Base-by-base conservation (phyloP, 2,888 invertebrate genomes). In the Volucella inanis region DNA sequence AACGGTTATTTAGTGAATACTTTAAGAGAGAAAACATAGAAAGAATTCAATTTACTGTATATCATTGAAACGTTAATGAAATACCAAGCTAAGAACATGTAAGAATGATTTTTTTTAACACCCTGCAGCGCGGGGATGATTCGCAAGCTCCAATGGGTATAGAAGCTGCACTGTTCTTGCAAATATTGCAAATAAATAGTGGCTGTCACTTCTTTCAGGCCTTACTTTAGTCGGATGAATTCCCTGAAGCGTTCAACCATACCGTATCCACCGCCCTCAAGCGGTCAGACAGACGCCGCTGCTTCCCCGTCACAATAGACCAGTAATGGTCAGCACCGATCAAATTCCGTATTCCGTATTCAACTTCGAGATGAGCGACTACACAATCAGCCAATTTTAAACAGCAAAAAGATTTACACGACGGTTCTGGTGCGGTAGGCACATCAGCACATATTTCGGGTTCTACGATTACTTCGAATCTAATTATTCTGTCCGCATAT, bases 201-300 rank as follows among this genome's bases (percentile, higher is more conserved):
- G n/a, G n/a, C n/a, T n/a, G 10, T 43, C 15, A n/a, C 39, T 9
- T 6, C 31, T 43, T 0, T n/a, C 47, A 41, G 49, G 10, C 50
- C 41, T 12, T 6, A 41, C 57, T 45, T 9, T 31, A 10, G 12
- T 52, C 38, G 41, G 41, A 15, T 76, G 68, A 22, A 15, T 41
- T 8, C 70, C 77, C 15, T 77, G 76, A 1, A 68, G 52, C 14
- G 68, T 68, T 54, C 59, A 68, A n/a, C 68, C 68, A 14, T 68
- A 68, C n/a, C 6, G 61, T 71, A 10, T 59, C 31, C 10, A 68
- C 68, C 11, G 68, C 45, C 9, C 55, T n/a, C 14, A 68, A 47
- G 6, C 11, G 14, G 3, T 68, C 38, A 4, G 43, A 55, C 43
- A 68, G 41, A 31, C 38, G n/a, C 31, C 15, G 12, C 15, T 72